Evolutionary conservation across 1,140 invertebrate genomes (phyloP).

Genomic region (Drosophila nasuta): DNA sequence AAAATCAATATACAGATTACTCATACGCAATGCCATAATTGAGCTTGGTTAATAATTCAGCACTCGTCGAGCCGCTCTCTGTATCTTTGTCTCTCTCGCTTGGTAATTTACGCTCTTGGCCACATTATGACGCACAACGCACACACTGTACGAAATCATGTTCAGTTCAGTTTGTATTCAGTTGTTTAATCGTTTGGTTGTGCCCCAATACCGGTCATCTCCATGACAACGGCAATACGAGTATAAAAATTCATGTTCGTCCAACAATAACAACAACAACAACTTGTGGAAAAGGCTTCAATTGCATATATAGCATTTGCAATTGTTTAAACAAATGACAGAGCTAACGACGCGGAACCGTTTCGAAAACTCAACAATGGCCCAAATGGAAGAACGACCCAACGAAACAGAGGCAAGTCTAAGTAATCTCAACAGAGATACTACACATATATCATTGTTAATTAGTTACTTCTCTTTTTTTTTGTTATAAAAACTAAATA

Average conservation of each 20-base stretch:
- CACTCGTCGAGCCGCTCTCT: conserved; percentile 12
- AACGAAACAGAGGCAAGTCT: conserved; percentile 38
- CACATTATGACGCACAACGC: background rate
- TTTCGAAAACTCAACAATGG: conserved; percentile 38
- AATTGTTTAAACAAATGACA: conserved; percentile 20
- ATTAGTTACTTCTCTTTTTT: background rate
- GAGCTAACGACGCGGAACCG: conserved; percentile 43
- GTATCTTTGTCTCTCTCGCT: conserved; percentile 1
- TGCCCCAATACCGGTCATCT: conserved; percentile 47
- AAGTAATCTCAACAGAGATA: background rate
- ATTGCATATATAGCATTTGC: conserved; percentile 4
- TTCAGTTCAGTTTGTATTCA: conserved; percentile 72
- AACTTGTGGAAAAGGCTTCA: background rate
- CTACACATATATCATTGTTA: background rate
- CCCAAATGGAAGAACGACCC: conserved; percentile 24
- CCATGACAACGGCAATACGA: conserved; percentile 57
- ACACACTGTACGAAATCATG: conserved; percentile 17
- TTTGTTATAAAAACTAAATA: background rate
- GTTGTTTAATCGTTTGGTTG: conserved; percentile 81
- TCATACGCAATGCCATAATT: conserved; percentile 31
- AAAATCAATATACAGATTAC: conserved; percentile 32
- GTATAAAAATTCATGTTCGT: conserved; percentile 37
- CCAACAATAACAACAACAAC: conserved; percentile 16
- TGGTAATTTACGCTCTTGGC: conserved; percentile 7
- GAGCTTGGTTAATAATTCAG: conserved; percentile 16